These are phyloP conservation scores for Enteromius radiatus DNA, from an alignment of 2,797 vertebrate genomes.

Conservation along the genomic window DNA sequence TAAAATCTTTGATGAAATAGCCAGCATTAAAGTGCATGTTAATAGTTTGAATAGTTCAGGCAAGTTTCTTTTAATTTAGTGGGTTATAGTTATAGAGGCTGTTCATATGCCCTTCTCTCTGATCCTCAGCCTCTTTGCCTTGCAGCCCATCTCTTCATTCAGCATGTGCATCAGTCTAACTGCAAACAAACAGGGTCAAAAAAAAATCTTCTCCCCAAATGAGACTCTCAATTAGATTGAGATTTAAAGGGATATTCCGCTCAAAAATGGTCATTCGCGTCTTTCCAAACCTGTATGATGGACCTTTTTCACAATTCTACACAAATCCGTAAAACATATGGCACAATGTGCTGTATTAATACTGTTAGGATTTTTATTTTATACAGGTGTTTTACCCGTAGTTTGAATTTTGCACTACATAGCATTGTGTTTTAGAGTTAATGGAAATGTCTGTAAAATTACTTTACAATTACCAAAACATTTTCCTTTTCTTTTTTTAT, in stretches of 20 bases:
- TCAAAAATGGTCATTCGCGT: not conserved
- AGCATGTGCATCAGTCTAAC: slow-evolving; percentile 64
- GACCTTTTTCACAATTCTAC: not conserved
- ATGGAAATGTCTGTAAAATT: not conserved
- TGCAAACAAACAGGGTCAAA: slow-evolving; percentile 35
- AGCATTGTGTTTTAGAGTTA: not conserved
- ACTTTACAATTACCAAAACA: not conserved
- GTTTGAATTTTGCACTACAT: not conserved
- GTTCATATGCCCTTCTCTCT: slow-evolving; percentile 51
- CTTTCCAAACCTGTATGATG: not conserved
- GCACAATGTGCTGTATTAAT: not conserved
- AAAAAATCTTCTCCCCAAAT: slow-evolving; percentile 6
- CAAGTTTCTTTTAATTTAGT: slow-evolving; percentile 45
- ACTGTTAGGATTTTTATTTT: not conserved
- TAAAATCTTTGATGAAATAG: slow-evolving; percentile 45
- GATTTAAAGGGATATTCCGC: slow-evolving; percentile 27
- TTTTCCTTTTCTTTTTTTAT: not conserved
- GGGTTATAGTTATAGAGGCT: slow-evolving; percentile 36
- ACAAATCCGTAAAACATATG: not conserved
- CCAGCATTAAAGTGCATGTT: slow-evolving; percentile 57
- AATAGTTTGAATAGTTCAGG: slow-evolving; percentile 29
- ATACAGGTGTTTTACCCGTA: not conserved
- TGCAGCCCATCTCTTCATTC: slow-evolving; percentile 64
- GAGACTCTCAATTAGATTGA: not conserved
- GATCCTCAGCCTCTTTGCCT: slow-evolving; percentile 63